Percentiles rank a stretch among this genome's conserved stretches.
phyloP scores from a whole-genome alignment of 1,140 invertebrate species.

The Littorina saxatilis region DNA sequence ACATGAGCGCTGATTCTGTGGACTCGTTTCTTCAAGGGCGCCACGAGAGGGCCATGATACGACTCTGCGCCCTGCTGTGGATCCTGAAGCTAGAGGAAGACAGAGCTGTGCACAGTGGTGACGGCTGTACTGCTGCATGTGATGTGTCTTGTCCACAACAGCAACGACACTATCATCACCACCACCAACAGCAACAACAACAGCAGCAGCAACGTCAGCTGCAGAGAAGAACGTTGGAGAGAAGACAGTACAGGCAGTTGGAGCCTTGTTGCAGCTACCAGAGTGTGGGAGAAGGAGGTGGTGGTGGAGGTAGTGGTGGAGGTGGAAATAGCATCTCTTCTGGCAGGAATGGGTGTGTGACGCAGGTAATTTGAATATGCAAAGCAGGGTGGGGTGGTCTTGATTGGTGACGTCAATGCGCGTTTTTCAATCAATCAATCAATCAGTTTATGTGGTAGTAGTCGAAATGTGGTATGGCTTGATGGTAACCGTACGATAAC shows the following conservation, averaged over 20 bases:
- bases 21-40: slow-evolving; percentile 58
- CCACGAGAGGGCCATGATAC: slow-evolving; percentile 67
- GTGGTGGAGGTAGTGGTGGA: background rate
- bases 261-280: background rate
- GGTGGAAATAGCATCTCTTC: background rate
- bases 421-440: background rate
- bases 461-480: too few relatives aligned
- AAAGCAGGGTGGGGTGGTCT: too few relatives aligned
- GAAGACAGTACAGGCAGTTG: background rate
- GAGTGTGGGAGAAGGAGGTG: background rate
- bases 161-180: too few relatives aligned
- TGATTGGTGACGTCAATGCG: background rate
- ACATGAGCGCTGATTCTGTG: slow-evolving; percentile 55
- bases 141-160: too few relatives aligned
- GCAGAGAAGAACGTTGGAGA: background rate
- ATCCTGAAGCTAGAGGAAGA: slow-evolving; percentile 69
- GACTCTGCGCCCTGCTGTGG: slow-evolving; percentile 71
- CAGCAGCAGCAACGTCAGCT: slow-evolving; percentile 1
- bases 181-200: background rate
- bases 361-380: background rate
- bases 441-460: too few relatives aligned
- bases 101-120: slow-evolving; percentile 2
- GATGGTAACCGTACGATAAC: too few relatives aligned
- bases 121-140: too few relatives aligned
- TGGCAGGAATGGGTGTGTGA: background rate